Evolutionary conservation across 2,797 vertebrate genomes (phyloP).

Genomic region (Alcedo quadribrachys): DNA sequence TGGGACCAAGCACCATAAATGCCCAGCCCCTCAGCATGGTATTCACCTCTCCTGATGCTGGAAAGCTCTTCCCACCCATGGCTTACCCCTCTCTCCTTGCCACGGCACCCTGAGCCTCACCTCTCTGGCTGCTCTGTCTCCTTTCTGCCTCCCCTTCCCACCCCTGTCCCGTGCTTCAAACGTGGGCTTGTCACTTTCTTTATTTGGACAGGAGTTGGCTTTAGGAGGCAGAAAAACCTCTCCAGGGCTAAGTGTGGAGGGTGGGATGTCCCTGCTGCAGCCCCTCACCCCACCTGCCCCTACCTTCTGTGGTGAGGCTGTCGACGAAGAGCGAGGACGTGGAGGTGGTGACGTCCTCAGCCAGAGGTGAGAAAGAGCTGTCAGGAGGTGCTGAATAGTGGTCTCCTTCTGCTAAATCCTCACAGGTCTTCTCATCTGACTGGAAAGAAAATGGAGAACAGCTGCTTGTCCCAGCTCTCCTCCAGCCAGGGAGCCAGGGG

Average conservation of each 20-base stretch:
- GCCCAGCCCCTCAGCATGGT: fast-evolving
- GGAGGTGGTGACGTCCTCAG: constrained; percentile 64
- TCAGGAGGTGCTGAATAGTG: constrained; percentile 71
- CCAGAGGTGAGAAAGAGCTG: constrained; percentile 54
- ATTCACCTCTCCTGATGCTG: neutral
- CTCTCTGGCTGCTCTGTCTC: neutral
- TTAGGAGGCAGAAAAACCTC: neutral
- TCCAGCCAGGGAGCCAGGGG: neutral
- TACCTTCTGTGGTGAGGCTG: constrained; percentile 87
- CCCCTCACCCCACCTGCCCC: neutral
- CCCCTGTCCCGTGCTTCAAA: neutral
- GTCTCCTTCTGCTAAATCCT: constrained; percentile 79
- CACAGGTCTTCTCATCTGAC: constrained; percentile 83
- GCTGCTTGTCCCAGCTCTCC: neutral
- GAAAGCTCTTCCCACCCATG: neutral
- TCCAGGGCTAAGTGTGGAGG: neutral
- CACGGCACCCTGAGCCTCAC: fast-evolving
- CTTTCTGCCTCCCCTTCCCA: neutral
- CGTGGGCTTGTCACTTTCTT: fast-evolving
- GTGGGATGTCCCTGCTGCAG: neutral
- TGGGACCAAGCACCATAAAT: fast-evolving
- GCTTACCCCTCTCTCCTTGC: neutral
- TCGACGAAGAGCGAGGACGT: constrained; percentile 69
- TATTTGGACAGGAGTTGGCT: fast-evolving
- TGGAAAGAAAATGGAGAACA: constrained; percentile 17